A percentile compares a stretch with the other conserved stretches of the same genome.
Conservation (phyloP, 2,113 vertebrate species). For the Cryptomyrus ogoouensis region DNA sequence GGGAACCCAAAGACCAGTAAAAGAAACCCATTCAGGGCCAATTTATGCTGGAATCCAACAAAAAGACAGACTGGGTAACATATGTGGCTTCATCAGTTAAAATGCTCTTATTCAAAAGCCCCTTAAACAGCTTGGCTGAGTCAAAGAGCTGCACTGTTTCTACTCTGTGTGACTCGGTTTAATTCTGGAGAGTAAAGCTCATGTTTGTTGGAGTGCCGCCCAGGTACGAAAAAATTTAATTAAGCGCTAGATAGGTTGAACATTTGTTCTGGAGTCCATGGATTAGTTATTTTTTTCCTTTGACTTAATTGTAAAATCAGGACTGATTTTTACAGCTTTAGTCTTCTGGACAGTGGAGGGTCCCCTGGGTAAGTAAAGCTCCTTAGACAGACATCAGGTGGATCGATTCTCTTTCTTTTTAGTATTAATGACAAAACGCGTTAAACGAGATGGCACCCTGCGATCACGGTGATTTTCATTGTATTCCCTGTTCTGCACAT, state of each 20-base stretch:
- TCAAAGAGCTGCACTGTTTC: background rate
- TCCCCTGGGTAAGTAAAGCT: background rate
- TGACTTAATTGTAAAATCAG: background rate
- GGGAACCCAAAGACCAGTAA: background rate
- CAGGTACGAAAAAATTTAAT: background rate
- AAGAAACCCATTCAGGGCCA: background rate
- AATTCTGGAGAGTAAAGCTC: background rate
- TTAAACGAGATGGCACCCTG: background rate
- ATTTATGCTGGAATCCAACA: background rate
- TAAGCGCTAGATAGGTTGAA: background rate
- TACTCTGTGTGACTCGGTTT: background rate
- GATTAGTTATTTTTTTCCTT: background rate
- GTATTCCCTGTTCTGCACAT: background rate
- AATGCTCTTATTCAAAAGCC: background rate
- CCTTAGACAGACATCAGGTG: background rate
- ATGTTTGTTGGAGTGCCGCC: background rate
- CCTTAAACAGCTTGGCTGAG: background rate
- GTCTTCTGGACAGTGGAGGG: background rate
- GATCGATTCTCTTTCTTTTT: background rate
- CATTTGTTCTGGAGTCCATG: background rate
- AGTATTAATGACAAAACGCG: background rate
- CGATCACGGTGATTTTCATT: background rate
- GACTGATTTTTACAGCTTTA: background rate
- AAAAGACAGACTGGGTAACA: background rate
- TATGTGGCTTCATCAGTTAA: slow-evolving; percentile 7